Percentiles rank a stretch among this genome's conserved stretches.
Conservation (phyloP, 2,888 invertebrate genomes). For the Drosophila parthenogenetica region DNA sequence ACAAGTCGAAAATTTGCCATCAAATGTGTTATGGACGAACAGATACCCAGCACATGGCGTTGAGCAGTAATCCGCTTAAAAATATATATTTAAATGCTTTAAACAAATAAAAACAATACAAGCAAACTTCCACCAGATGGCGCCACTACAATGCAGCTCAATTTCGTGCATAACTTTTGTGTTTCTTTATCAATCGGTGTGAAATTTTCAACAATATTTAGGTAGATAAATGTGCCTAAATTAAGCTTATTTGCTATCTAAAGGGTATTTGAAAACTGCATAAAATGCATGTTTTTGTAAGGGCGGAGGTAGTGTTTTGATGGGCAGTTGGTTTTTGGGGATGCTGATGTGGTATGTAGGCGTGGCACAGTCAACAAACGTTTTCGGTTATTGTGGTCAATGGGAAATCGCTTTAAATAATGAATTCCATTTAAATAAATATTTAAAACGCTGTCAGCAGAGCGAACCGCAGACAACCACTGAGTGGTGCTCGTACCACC, state of each 20-base stretch:
- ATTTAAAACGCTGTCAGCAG: slow-evolving; percentile 71
- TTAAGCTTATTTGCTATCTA: no score
- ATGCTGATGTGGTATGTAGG: not conserved
- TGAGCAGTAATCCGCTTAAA: not conserved
- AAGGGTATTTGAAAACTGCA: slow-evolving; percentile 1
- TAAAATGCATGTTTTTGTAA: not conserved
- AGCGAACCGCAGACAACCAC: slow-evolving; percentile 35
- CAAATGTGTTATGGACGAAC: not conserved
- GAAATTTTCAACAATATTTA: no score
- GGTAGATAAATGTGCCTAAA: no score
- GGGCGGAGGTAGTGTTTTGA: not conserved
- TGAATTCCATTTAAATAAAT: slow-evolving; percentile 75
- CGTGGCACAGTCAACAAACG: slow-evolving; percentile 57
- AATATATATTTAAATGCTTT: no score
- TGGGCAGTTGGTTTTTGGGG: no score
- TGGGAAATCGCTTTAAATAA: slow-evolving; percentile 77
- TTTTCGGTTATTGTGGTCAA: slow-evolving; percentile 75
- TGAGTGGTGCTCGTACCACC: slow-evolving; percentile 1
- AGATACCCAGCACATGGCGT: not conserved
- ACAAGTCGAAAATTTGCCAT: not conserved
- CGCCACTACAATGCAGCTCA: not conserved
- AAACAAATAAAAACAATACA: not conserved
- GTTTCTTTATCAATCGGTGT: no score
- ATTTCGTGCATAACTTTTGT: not conserved
- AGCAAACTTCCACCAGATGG: not conserved